Percentiles rank a stretch among this genome's conserved stretches.
These are phyloP conservation scores for Lepidonotus clava DNA, from an alignment of 2,888 invertebrate genomes.

Conservation along the genomic window DNA sequence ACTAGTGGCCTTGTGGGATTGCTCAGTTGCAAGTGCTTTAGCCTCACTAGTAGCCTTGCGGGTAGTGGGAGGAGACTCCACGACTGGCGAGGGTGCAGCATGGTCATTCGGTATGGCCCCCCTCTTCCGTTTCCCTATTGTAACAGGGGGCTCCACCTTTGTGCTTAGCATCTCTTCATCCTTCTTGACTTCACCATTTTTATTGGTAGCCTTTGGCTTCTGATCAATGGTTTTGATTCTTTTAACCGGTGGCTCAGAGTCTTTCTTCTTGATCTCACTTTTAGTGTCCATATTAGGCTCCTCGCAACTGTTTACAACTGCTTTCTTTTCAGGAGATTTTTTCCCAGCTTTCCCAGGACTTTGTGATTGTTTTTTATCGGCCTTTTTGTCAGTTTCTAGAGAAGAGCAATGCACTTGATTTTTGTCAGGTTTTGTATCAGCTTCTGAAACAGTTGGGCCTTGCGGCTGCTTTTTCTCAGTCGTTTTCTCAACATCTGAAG, in stretches of 20 bases:
- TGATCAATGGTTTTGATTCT: background rate
- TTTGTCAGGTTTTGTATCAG: background rate
- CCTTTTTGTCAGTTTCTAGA: background rate
- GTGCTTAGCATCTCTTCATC: background rate
- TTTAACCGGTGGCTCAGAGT: too few species aligned
- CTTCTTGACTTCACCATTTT: background rate
- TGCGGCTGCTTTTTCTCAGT: too few species aligned
- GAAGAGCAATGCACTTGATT: background rate
- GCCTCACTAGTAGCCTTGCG: background rate
- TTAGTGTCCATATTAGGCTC: too few species aligned
- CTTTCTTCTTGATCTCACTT: background rate
- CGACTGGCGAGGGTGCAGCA: background rate
- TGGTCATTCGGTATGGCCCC: too few species aligned
- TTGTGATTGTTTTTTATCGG: background rate
- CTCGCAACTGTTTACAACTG: too few species aligned
- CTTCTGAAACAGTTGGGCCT: too few species aligned
- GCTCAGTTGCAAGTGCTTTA: background rate
- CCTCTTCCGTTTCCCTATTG: background rate
- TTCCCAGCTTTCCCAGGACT: background rate
- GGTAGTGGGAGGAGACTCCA: background rate
- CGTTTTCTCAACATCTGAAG: too few species aligned
- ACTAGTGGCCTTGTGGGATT: too few species aligned
- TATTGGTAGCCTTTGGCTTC: background rate
- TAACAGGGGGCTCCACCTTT: background rate
- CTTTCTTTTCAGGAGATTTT: background rate